Evolutionary conservation across 2,797 vertebrate genomes (phyloP).

Genomic region (Odontamblyopus rebecca): DNA sequence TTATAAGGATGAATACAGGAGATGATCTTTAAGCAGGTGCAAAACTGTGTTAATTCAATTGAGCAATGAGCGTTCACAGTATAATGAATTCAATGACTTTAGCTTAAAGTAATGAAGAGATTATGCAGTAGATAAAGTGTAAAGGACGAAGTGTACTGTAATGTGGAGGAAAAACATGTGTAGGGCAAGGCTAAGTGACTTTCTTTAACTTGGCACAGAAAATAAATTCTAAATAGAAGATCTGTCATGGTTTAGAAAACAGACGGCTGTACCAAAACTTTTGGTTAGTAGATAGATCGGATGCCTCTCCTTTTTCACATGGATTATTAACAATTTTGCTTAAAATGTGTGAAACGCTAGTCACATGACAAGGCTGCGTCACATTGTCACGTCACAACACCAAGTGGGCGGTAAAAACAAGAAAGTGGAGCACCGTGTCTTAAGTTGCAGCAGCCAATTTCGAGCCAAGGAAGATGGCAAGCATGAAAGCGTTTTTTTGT

Average conservation of each 20-base stretch:
- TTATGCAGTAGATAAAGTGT: background rate
- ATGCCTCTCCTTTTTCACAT: background rate
- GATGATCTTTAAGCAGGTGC: constrained; percentile 27
- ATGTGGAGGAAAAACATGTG: background rate
- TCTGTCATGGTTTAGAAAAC: background rate
- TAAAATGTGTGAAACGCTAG: too few relatives aligned
- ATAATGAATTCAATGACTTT: constrained; percentile 60
- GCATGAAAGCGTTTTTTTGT: too few relatives aligned
- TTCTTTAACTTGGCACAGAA: background rate
- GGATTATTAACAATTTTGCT: too few relatives aligned
- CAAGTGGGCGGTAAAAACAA: too few relatives aligned
- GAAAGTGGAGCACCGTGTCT: too few relatives aligned
- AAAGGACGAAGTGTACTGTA: background rate
- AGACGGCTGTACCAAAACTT: background rate
- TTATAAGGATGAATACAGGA: constrained; percentile 28
- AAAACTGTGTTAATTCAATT: constrained; percentile 38
- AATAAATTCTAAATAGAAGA: background rate
- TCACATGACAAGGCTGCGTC: too few relatives aligned
- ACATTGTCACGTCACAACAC: too few relatives aligned
- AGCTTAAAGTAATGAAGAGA: constrained; percentile 16
- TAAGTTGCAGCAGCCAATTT: too few relatives aligned
- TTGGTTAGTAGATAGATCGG: background rate
- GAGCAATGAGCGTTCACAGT: constrained; percentile 37
- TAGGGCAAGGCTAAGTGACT: background rate
- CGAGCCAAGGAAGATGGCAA: too few relatives aligned